Percentiles rank a stretch among this genome's conserved stretches.
Evolutionary conservation across 1,140 invertebrate genomes (phyloP).

Genomic region (Palaemon carinicauda): DNA sequence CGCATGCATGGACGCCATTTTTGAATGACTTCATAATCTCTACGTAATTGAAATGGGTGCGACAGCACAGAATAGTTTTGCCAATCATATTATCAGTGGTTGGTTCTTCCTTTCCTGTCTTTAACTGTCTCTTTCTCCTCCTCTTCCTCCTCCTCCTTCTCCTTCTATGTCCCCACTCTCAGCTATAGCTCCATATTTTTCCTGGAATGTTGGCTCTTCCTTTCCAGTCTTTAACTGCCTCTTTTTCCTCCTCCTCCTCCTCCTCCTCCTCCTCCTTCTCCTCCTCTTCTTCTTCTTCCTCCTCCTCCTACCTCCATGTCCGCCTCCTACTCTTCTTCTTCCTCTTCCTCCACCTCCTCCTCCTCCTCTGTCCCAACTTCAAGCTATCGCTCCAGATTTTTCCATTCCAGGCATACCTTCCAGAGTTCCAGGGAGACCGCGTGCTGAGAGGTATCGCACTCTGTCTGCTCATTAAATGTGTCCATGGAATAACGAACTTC

Average conservation of each 20-base stretch:
- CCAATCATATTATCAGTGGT: no score
- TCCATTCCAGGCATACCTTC: conserved; percentile 34
- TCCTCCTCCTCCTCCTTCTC: not conserved
- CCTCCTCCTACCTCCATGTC: no score
- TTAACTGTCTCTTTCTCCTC: no score
- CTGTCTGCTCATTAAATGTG: conserved; percentile 24
- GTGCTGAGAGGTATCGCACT: conserved; percentile 37
- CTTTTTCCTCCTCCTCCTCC: no score
- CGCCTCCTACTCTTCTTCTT: not conserved
- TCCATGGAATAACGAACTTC: not conserved
- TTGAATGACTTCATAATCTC: no score
- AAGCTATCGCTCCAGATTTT: not conserved
- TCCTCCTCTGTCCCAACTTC: not conserved
- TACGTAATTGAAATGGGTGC: no score
- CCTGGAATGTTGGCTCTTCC: not conserved
- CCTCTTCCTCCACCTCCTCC: no score
- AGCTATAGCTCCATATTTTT: not conserved
- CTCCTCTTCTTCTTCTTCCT: not conserved
- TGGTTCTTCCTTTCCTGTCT: no score
- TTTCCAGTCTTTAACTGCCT: no score
- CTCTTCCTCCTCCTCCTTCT: not conserved
- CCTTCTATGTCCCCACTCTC: not conserved
- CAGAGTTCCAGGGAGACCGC: conserved; percentile 29
- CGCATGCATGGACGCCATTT: not conserved
- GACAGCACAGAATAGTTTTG: no score